These are phyloP conservation scores for Drosophila subquinaria DNA, from an alignment of 2,888 invertebrate genomes.

Conservation along the genomic window DNA sequence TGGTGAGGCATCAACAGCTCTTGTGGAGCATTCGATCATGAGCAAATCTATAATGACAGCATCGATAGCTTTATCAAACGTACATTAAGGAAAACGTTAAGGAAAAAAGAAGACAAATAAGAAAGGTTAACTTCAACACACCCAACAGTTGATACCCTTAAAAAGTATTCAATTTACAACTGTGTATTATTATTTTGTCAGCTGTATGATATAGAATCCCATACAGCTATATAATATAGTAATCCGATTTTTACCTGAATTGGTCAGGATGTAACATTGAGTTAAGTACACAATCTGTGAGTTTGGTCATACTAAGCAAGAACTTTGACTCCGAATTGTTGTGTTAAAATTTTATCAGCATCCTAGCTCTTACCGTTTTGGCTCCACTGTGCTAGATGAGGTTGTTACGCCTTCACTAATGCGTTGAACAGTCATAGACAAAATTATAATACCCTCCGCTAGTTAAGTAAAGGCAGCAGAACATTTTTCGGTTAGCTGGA, in stretches of 20 bases:
- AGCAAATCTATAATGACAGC: constrained; percentile 76
- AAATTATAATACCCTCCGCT: neutral
- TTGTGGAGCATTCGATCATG: constrained; percentile 68
- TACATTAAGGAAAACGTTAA: constrained; percentile 26
- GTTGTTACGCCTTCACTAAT: neutral
- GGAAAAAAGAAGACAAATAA: constrained; percentile 9
- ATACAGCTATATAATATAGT: too few species aligned
- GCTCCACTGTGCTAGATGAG: too few species aligned
- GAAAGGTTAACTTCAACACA: neutral
- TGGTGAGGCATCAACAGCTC: constrained; percentile 60
- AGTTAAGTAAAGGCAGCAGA: constrained; percentile 12
- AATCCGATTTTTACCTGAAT: too few species aligned
- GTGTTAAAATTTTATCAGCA: too few species aligned
- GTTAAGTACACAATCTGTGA: too few species aligned
- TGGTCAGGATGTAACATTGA: too few species aligned
- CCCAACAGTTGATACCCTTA: neutral
- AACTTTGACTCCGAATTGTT: too few species aligned
- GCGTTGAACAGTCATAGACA: neutral
- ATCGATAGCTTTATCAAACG: constrained; percentile 61
- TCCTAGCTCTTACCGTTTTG: too few species aligned
- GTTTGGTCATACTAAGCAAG: too few species aligned
- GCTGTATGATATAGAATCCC: too few species aligned
- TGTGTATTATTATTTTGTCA: neutral
- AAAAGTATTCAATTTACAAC: neutral
- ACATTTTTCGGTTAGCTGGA: constrained; percentile 27